Evolutionary conservation across 2,888 invertebrate genomes (phyloP).

Genomic region (Thalpophila matura): DNA sequence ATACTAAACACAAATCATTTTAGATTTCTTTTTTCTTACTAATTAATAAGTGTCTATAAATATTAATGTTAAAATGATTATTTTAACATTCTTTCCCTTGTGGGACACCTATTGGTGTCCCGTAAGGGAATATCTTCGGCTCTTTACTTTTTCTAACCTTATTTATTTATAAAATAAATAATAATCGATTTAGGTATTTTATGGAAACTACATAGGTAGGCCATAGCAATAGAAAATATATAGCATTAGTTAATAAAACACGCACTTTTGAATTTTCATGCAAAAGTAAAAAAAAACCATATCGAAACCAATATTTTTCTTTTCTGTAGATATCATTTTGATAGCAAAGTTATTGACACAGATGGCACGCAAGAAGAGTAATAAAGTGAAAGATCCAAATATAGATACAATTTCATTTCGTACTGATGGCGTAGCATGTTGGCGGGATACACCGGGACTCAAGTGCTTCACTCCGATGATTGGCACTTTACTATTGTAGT

Average conservation of each 20-base stretch:
- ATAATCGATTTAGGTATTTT: no score
- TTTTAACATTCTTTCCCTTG: no score
- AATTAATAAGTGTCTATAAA: no score
- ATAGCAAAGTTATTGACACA: constrained; percentile 11
- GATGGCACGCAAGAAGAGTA: not conserved
- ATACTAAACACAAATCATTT: not conserved
- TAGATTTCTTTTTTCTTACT: no score
- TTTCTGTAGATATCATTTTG: not conserved
- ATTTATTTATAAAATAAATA: no score
- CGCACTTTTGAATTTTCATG: no score
- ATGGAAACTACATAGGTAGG: no score
- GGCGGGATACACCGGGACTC: not conserved
- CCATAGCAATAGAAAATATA: no score
- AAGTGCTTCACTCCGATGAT: constrained; percentile 15
- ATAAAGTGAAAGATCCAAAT: constrained; percentile 12
- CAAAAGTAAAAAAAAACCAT: no score
- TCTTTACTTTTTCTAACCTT: not conserved
- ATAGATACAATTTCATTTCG: constrained; percentile 9
- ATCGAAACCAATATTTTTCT: no score
- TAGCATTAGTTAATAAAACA: no score
- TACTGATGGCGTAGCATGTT: not conserved
- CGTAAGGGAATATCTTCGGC: constrained; percentile 9
- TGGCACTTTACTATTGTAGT: constrained; percentile 15
- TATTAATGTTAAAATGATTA: not conserved
- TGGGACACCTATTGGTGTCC: not conserved